Evolutionary conservation across 2,113 vertebrate species (phyloP).

Genomic region (Lophius piscatorius): DNA sequence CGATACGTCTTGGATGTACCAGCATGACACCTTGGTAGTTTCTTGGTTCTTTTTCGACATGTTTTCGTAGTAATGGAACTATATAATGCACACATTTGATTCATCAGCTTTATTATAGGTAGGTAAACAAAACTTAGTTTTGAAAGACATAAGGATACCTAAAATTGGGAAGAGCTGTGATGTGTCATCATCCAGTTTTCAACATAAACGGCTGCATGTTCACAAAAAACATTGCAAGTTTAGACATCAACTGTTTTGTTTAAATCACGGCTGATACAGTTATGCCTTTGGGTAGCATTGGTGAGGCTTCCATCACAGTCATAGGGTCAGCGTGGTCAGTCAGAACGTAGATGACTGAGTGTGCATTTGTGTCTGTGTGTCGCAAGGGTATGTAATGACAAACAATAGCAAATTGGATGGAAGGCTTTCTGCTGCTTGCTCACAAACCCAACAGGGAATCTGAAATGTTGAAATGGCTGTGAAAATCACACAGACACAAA

Average conservation of each 20-base stretch:
- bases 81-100: too few relatives aligned
- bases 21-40: too few relatives aligned
- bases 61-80: too few relatives aligned
- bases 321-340: slow-evolving; percentile 37
- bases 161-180: background rate
- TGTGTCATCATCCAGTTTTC: background rate
- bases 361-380: slow-evolving; percentile 57
- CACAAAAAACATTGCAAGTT: background rate
- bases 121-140: too few relatives aligned
- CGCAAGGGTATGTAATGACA: slow-evolving; percentile 80
- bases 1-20: too few relatives aligned
- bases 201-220: background rate
- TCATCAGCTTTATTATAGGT: too few relatives aligned
- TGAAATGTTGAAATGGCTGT: slow-evolving; percentile 65
- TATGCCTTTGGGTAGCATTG: background rate
- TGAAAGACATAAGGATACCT: background rate
- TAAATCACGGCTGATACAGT: slow-evolving; percentile 24
- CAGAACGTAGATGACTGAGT: slow-evolving; percentile 26
- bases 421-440: slow-evolving; percentile 74
- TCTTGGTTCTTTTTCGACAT: too few relatives aligned
- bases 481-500: slow-evolving; percentile 20
- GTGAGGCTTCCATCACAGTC: slow-evolving; percentile 32
- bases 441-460: slow-evolving; percentile 74
- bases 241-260: background rate
- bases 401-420: slow-evolving; percentile 84